phyloP scores from a whole-genome alignment of 1,140 invertebrate species.

The Trinorchestia longiramus region DNA sequence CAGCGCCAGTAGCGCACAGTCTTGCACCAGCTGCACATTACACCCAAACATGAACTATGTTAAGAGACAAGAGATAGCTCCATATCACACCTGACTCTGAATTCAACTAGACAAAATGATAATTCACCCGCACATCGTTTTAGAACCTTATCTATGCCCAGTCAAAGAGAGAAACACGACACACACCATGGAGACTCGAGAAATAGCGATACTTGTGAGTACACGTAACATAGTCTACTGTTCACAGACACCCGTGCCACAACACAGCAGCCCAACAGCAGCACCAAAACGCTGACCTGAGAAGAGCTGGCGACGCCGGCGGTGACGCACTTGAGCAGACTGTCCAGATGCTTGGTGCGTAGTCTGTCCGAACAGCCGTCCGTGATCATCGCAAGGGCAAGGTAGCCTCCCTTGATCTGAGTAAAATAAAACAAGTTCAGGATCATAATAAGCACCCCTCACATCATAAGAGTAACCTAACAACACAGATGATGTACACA shows the following conservation, averaged over 20 bases:
- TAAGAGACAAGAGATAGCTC: not conserved
- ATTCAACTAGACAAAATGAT: not conserved
- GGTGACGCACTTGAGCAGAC: constrained; percentile 79
- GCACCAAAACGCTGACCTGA: not conserved
- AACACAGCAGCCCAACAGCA: not conserved
- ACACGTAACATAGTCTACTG: too few relatives aligned
- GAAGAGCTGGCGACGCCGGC: constrained; percentile 75
- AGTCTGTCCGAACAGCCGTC: constrained; percentile 86
- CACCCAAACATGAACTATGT: not conserved
- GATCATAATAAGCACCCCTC: not conserved
- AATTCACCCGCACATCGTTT: not conserved
- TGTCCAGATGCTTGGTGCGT: constrained; percentile 78
- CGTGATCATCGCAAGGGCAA: constrained; percentile 81
- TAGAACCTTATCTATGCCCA: not conserved
- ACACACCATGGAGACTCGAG: too few relatives aligned
- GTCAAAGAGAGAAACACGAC: not conserved
- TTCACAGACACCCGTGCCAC: too few relatives aligned
- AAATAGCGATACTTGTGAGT: too few relatives aligned
- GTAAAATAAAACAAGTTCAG: constrained; percentile 28
- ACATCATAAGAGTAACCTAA: too few relatives aligned
- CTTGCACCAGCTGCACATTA: constrained; percentile 74
- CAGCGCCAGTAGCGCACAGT: constrained; percentile 83
- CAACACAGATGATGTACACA: too few relatives aligned
- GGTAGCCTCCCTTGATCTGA: constrained; percentile 75
- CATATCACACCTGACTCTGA: not conserved